These are phyloP conservation scores for Otus sunia DNA, from an alignment of 2,113 vertebrate genomes.

Conservation along the genomic window DNA sequence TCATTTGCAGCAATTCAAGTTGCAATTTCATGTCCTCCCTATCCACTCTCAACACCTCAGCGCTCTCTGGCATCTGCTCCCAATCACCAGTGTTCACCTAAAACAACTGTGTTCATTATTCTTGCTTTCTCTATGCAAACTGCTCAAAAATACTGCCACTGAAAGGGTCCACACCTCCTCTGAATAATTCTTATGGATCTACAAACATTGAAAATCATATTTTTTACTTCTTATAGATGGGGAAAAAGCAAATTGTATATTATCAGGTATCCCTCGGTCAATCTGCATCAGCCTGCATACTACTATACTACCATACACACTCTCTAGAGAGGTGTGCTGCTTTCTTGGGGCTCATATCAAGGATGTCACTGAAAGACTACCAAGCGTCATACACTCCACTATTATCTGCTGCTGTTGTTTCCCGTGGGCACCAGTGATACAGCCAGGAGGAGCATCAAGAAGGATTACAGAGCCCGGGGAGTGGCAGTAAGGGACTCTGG, in stretches of 20 bases:
- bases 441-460: too few relatives aligned
- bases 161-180: rapidly evolving
- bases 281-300: background rate
- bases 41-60: background rate
- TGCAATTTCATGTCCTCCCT: background rate
- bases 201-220: background rate
- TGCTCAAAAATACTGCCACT: background rate
- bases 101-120: background rate
- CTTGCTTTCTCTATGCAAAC: background rate
- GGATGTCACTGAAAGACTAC: too few relatives aligned
- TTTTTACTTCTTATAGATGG: background rate
- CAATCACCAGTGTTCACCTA: background rate
- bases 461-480: too few relatives aligned
- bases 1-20: background rate
- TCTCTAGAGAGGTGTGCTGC: too few relatives aligned
- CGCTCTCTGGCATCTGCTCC: background rate
- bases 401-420: too few relatives aligned
- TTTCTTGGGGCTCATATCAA: too few relatives aligned
- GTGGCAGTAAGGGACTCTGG: too few relatives aligned
- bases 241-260: background rate
- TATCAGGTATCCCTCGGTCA: background rate
- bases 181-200: background rate
- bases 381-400: too few relatives aligned
- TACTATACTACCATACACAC: background rate
- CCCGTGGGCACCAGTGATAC: too few relatives aligned